Conservation (phyloP, 23 tunicate species). For the Clavelina lepadiformis region DNA sequence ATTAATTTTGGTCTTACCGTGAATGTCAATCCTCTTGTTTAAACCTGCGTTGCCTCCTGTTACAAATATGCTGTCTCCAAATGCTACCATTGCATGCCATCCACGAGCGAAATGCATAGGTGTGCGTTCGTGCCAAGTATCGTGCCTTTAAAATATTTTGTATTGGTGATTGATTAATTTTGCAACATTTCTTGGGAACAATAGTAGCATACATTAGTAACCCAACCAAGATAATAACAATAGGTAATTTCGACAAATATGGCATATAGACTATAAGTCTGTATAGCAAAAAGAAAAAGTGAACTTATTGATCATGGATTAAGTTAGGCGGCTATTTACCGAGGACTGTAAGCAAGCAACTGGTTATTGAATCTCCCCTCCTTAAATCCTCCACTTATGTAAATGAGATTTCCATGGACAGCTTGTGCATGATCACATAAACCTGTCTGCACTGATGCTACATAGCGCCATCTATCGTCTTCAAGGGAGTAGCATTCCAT, state of each 20-base stretch:
- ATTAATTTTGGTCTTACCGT: too few species aligned
- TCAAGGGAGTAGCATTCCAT: slow-evolving; percentile 99
- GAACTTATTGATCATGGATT: neutral
- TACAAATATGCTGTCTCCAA: slow-evolving; percentile 94
- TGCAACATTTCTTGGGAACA: too few species aligned
- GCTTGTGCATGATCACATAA: slow-evolving; percentile 96
- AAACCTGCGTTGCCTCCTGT: slow-evolving; percentile 99
- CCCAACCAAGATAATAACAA: too few species aligned
- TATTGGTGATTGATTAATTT: too few species aligned
- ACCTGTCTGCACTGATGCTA: slow-evolving; percentile 99
- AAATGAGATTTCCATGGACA: slow-evolving; percentile 93
- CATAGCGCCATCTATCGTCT: slow-evolving; percentile 99
- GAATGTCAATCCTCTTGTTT: slow-evolving; percentile 91
- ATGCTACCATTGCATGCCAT: slow-evolving; percentile 99
- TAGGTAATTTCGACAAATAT: too few species aligned
- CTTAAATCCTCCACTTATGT: slow-evolving; percentile 98
- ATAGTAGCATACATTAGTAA: too few species aligned
- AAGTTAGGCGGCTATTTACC: slow-evolving; percentile 50
- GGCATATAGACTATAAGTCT: neutral
- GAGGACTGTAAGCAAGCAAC: slow-evolving; percentile 94
- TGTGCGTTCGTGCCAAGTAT: slow-evolving; percentile 99
- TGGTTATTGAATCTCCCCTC: slow-evolving; percentile 98
- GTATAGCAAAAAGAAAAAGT: neutral
- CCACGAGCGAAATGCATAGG: slow-evolving; percentile 98
- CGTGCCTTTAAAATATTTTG: slow-evolving; percentile 62